These are phyloP conservation scores for Thaumatotibia leucotreta DNA, from an alignment of 1,140 invertebrate species.

Conservation along the genomic window DNA sequence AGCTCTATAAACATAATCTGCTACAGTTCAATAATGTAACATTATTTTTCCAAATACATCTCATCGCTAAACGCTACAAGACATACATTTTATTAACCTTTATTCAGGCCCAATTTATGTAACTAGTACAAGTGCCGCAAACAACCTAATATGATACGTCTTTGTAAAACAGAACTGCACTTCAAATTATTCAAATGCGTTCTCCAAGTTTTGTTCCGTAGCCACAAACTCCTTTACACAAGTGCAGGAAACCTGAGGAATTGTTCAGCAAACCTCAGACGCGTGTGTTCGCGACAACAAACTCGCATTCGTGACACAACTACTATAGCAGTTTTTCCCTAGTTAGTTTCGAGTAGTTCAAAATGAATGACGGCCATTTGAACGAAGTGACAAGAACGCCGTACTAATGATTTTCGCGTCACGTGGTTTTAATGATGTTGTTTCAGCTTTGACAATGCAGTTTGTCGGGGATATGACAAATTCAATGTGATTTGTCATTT, in stretches of 20 bases:
- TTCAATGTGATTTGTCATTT: background rate
- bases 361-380: conserved; percentile 54
- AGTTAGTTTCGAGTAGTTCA: conserved; percentile 46
- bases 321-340: conserved; percentile 40
- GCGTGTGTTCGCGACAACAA: conserved; percentile 27
- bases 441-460: conserved; percentile 1
- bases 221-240: background rate
- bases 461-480: background rate
- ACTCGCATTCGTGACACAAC: conserved; percentile 37
- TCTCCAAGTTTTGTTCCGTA: background rate
- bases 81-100: too few relatives aligned
- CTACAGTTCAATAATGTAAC: too few relatives aligned
- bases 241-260: background rate
- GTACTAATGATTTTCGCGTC: conserved; percentile 24
- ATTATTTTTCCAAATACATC: too few relatives aligned
- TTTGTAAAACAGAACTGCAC: too few relatives aligned
- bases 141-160: too few relatives aligned
- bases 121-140: too few relatives aligned
- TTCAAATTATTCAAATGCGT: too few relatives aligned
- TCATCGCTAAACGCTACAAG: too few relatives aligned
- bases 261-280: background rate
- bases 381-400: conserved; percentile 39
- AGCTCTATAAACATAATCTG: too few relatives aligned
- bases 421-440: conserved; percentile 3
- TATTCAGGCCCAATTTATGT: too few relatives aligned